Evolutionary conservation across 1,140 invertebrate genomes (phyloP).

Genomic region (Chrysomallon squamiferum): DNA sequence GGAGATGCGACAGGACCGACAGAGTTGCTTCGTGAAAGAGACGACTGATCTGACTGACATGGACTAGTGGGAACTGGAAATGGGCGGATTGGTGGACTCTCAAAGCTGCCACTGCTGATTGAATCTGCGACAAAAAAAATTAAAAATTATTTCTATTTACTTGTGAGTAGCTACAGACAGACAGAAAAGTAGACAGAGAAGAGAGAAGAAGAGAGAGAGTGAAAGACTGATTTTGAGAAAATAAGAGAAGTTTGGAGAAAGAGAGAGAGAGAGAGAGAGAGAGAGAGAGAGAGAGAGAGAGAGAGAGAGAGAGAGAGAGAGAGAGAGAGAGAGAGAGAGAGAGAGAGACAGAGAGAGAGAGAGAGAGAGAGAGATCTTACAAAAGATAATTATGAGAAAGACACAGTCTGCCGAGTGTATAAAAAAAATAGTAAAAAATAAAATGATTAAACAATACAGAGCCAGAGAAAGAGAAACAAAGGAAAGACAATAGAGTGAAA

Average conservation of each 20-base stretch:
- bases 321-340: slow-evolving; percentile 6
- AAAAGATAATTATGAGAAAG: too few species aligned
- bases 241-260: too few species aligned
- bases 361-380: too few species aligned
- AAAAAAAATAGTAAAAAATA: too few species aligned
- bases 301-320: not conserved
- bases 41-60: slow-evolving; percentile 32
- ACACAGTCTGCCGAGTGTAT: too few species aligned
- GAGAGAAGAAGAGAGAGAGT: not conserved
- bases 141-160: too few species aligned
- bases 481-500: too few species aligned
- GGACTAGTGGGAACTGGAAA: slow-evolving; percentile 23
- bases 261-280: not conserved
- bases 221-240: not conserved
- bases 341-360: not conserved
- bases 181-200: too few species aligned
- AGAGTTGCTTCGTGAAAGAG: slow-evolving; percentile 36
- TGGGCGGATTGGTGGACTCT: slow-evolving; percentile 16
- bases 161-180: too few species aligned
- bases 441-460: too few species aligned
- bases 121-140: slow-evolving; percentile 27
- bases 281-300: not conserved
- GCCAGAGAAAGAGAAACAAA: too few species aligned
- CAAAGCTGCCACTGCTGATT: slow-evolving; percentile 26
- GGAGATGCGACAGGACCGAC: slow-evolving; percentile 32